These are phyloP conservation scores for Hemicentrotus pulcherrimus DNA, from an alignment of 35 echinoderm and acorn worm genomes.

Conservation along the genomic window DNA sequence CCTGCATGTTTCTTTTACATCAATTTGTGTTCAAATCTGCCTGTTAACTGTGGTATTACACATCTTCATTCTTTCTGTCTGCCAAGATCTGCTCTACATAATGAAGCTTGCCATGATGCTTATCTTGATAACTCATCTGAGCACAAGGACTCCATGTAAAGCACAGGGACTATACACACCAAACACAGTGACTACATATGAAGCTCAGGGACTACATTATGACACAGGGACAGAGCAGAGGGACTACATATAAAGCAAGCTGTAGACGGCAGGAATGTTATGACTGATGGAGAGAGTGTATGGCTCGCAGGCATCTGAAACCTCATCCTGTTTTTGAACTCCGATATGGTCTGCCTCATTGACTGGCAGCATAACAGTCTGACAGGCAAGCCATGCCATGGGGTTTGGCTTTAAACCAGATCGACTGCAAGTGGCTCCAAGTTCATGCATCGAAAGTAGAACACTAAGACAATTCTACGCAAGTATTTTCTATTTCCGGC, in stretches of 20 bases:
- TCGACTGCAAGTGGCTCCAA: neutral
- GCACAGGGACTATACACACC: too few species aligned
- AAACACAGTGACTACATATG: neutral
- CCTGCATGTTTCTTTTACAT: too few species aligned
- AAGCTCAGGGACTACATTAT: neutral
- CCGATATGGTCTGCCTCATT: conserved; percentile 21
- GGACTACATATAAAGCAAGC: neutral
- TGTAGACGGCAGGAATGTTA: neutral
- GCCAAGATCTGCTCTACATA: too few species aligned
- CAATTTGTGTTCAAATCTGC: too few species aligned
- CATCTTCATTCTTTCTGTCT: too few species aligned
- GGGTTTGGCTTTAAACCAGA: neutral
- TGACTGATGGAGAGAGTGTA: conserved; percentile 8
- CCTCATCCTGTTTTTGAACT: conserved; percentile 22
- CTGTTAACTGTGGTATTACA: too few species aligned
- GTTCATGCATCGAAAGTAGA: neutral
- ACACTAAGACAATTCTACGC: too few species aligned
- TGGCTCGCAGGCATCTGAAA: conserved; percentile 28
- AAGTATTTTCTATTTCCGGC: too few species aligned
- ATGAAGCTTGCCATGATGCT: too few species aligned
- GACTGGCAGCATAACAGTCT: conserved; percentile 17
- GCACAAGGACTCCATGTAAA: too few species aligned
- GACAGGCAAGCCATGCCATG: neutral
- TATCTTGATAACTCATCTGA: too few species aligned
- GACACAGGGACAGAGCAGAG: neutral